phyloP scores from a whole-genome alignment of 2,797 vertebrate genomes.

The Champsocephalus esox region DNA sequence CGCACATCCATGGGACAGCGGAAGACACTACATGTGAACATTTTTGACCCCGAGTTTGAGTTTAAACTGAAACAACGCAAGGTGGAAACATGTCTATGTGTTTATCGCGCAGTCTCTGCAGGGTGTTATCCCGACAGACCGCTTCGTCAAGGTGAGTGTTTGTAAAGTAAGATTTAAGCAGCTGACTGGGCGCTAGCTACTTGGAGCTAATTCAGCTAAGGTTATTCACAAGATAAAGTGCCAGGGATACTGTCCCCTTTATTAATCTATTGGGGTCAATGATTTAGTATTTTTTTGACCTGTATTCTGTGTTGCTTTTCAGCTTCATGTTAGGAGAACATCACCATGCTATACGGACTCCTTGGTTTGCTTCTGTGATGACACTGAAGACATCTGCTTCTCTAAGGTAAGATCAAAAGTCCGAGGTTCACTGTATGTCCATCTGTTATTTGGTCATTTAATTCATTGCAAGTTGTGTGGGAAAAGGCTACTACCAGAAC shows the following conservation, averaged over 20 bases:
- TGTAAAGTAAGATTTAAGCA: background rate
- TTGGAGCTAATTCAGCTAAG: conserved; percentile 29
- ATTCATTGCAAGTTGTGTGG: background rate
- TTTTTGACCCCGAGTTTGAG: background rate
- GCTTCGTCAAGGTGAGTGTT: conserved; percentile 58
- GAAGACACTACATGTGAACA: conserved; percentile 9
- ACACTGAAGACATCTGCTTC: conserved; percentile 86
- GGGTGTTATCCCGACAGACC: conserved; percentile 51
- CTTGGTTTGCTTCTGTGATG: conserved; percentile 87
- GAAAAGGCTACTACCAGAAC: background rate
- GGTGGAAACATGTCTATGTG: conserved; percentile 55
- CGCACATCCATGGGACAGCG: no score
- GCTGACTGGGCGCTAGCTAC: background rate
- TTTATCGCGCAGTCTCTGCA: conserved; percentile 55
- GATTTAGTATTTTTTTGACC: background rate
- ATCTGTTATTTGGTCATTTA: background rate
- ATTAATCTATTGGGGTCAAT: no score
- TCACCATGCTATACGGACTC: conserved; percentile 68
- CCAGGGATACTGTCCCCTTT: no score
- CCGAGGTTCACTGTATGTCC: background rate
- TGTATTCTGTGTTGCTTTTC: conserved; percentile 1
- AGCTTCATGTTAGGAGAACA: conserved; percentile 78
- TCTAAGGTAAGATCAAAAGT: conserved; percentile 83
- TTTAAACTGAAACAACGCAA: conserved; percentile 7
- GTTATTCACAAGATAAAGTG: conserved; percentile 33